Base-by-base conservation (phyloP, 2,113 vertebrate genomes). In the Elachura formosa region DNA sequence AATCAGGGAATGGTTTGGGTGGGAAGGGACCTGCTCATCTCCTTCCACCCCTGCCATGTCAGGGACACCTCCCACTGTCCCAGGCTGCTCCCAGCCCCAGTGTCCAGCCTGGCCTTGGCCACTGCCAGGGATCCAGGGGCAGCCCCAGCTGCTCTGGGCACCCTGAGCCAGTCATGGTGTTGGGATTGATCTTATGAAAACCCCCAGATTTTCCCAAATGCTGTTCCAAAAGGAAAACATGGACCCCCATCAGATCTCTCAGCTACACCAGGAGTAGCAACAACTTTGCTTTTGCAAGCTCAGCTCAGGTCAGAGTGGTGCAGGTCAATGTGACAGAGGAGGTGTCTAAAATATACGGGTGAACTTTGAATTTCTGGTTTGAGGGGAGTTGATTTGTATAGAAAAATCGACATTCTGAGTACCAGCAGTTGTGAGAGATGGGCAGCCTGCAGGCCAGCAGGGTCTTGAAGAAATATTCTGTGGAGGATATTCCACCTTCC, bases 131-230 rank as follows among this genome's bases (percentile, higher is more conserved):
- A 54, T 45, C 45, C 55, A 58, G 72, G 29, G 36, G 46, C 22
- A 64, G 38, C 24, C 45, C 5, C 28, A 49, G 58, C 46, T 51
- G 3, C 34, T 51, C 74, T 62, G 74, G 46, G 5, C 6, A 41
- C 2, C 17, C 78, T 58, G 23, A 40, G 43, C 3, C 78, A 58
- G 21, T 29, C 34, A 11, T 0, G 0, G 48, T 29, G 72, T 10
- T 51, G 46, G 72, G 14, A 87, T 21, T 9, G 46, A 63, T n/a
- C 52, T 45, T 34, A 54, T 1, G 8, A 38, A 38, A 76, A 54
- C 19, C 7, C 20, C 11, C 41, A 18, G 64, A 49, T 69, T 34
- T 81, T 49, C 78, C 54, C 10, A 79, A 67, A 67, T 12, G 8
- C 10, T 38, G 15, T 49, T 67, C 43, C 76, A 45, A 3, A 14